phyloP scores from a whole-genome alignment of 2,113 vertebrate species.

The Leucopsar rothschildi region DNA sequence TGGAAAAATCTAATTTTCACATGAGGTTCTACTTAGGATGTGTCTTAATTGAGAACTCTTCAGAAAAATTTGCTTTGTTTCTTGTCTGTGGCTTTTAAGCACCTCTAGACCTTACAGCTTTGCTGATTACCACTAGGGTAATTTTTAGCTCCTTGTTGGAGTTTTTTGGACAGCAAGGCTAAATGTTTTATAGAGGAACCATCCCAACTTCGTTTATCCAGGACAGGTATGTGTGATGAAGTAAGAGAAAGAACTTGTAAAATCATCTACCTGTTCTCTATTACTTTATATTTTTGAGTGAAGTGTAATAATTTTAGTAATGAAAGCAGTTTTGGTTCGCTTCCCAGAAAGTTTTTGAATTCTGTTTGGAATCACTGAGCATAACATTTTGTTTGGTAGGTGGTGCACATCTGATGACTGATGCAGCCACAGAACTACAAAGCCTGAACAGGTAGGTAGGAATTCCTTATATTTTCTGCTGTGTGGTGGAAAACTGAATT shows the following conservation, averaged over 20 bases:
- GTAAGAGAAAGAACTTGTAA: not conserved
- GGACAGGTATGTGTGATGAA: not conserved
- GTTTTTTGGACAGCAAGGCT: not conserved
- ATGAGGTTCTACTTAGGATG: not conserved
- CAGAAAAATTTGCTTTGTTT: not conserved
- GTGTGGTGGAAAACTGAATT: not conserved
- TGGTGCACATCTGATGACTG: not conserved
- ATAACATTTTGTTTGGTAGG: not conserved
- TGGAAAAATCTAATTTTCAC: not conserved
- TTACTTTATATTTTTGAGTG: constrained; percentile 17
- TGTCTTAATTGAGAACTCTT: not conserved
- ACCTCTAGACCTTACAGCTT: not conserved
- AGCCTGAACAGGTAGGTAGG: not conserved
- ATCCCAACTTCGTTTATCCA: not conserved
- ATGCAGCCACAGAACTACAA: not conserved
- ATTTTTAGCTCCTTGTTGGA: not conserved
- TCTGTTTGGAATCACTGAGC: not conserved
- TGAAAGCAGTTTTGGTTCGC: not conserved
- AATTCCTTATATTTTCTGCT: not conserved
- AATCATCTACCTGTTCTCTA: not conserved
- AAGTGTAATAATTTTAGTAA: not conserved
- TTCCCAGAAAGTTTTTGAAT: constrained; percentile 23
- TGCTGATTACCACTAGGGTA: not conserved
- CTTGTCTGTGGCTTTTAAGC: not conserved
- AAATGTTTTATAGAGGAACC: not conserved